Evolutionary conservation across 2,888 invertebrate genomes (phyloP).

Genomic region (Eurytoma adleriae): DNA sequence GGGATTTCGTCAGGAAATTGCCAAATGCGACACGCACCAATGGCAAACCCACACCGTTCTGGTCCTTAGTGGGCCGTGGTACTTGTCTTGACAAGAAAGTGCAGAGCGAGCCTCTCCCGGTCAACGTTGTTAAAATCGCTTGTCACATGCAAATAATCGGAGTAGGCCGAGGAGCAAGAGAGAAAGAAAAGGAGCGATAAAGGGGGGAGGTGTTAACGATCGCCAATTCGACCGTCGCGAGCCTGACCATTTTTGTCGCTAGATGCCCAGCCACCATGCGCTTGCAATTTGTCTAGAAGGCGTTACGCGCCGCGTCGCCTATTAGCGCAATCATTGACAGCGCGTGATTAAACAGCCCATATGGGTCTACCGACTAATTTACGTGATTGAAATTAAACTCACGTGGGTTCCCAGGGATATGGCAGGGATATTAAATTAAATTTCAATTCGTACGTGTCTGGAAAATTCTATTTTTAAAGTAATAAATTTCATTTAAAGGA

Average conservation of each 20-base stretch:
- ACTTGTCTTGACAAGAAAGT: not conserved
- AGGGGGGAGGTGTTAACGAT: constrained; percentile 71
- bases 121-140: constrained; percentile 7
- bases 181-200: constrained; percentile 43
- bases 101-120: constrained; percentile 5
- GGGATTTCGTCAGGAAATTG: constrained; percentile 58
- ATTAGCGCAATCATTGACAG: constrained; percentile 60
- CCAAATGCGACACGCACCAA: constrained; percentile 70
- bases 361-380: constrained; percentile 57
- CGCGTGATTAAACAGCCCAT: constrained; percentile 66
- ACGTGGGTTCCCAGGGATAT: too few species aligned
- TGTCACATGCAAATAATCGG: constrained; percentile 68
- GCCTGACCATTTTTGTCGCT: constrained; percentile 69
- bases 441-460: too few species aligned
- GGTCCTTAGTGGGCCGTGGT: not conserved
- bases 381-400: not conserved
- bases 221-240: constrained; percentile 69
- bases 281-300: constrained; percentile 42
- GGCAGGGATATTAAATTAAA: too few species aligned
- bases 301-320: constrained; percentile 16
- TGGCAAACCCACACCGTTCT: constrained; percentile 67
- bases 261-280: constrained; percentile 46
- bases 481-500: too few species aligned
- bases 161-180: constrained; percentile 60
- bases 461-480: too few species aligned